Percentiles rank a stretch among this genome's conserved stretches.
These are phyloP conservation scores for Ellobium chinense DNA, from an alignment of 2,888 invertebrate species.

Conservation along the genomic window DNA sequence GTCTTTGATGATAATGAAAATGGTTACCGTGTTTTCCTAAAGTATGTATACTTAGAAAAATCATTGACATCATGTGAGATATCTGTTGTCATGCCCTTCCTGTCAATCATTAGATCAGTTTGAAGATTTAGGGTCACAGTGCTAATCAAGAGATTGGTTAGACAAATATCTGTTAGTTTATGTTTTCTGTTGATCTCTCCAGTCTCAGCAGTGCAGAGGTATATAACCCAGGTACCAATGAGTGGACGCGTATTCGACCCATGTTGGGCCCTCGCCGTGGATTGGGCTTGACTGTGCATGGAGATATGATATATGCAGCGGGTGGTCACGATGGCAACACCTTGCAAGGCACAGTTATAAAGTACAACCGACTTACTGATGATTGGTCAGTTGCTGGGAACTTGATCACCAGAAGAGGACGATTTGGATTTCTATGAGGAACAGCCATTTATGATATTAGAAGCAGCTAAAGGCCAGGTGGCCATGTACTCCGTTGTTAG, in stretches of 20 bases:
- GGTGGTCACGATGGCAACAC: conserved; percentile 53
- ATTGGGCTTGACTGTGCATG: conserved; percentile 43
- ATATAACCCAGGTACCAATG: conserved; percentile 38
- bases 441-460: neutral
- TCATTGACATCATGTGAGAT: no score
- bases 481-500: no score
- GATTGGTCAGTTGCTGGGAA: conserved; percentile 46
- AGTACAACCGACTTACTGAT: conserved; percentile 38
- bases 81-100: no score
- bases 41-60: no score
- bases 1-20: no score
- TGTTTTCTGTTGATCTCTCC: no score
- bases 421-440: conserved; percentile 47
- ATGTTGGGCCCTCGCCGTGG: conserved; percentile 45
- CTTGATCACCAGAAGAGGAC: conserved; percentile 42
- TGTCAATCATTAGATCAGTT: no score
- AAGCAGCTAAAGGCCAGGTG: no score
- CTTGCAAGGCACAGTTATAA: conserved; percentile 43
- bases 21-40: no score
- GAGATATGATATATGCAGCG: conserved; percentile 47
- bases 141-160: no score
- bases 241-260: conserved; percentile 45
- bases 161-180: no score
- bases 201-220: conserved; percentile 50
- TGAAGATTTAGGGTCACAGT: no score